Base-by-base conservation (phyloP, 1,140 invertebrate species). In the Lepidostoma basale region DNA sequence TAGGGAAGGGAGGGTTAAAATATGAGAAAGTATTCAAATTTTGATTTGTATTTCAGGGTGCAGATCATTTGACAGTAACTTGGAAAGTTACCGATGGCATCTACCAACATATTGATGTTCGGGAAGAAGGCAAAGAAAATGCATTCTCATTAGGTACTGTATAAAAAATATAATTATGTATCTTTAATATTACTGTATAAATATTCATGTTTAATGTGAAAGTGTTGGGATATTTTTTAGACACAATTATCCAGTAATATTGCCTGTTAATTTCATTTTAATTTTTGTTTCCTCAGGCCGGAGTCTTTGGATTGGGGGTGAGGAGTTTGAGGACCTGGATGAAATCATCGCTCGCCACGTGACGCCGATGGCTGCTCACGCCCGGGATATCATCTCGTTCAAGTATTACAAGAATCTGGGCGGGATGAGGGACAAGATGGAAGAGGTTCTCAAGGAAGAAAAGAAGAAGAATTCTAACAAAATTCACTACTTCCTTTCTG, bases 341-440 rank as follows among this genome's bases (percentile, higher is more conserved):
- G 98, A 99, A 90, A 99, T 99, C 45, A 95, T 99, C 33, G 97
- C 97, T 0, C 88, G 97, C 9, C 88, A 98, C 79, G 90, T 99
- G 3, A 96, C 93, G 71, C 98, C 97, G 0, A 98, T 99, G 95
- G 96, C 97, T 2, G 86, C 89, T 0, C 91, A 92, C 76, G 95
- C 94, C 0, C 86, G 95, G 0, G 97, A 99, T 76, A 85, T 99
- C 23, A 81, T 97, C 10, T 87, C 89, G 18, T 98, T 97, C 78
- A 97, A 96, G 76, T 98, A 98, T 77, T 98, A 91, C 77, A 89
- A 89, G 73, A 84, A 90, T 45, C 82, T 88, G 10, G 85, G 89
- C 28, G 90, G 91, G n/a, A 86, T 86, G 67, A 88, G 88, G 68
- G 92, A 97, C 63, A 92, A 92, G 74, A 90, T 95, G 18, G 95